Conservation (phyloP, 2,797 vertebrate genomes). For the Pelodytes ibericus region DNA sequence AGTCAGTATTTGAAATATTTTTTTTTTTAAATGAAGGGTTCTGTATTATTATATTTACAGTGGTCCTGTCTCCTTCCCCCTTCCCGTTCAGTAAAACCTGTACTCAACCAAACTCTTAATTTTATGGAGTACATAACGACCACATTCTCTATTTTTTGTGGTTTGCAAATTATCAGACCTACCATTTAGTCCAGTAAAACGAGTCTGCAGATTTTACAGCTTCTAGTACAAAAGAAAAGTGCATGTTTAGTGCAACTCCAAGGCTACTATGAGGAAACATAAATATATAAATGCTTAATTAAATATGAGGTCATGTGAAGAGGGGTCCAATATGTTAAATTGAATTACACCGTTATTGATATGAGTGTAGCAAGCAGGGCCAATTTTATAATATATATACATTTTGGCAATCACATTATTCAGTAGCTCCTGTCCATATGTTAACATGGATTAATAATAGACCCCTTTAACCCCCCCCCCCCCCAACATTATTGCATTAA, state of each 20-base stretch:
- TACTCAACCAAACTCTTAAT: no score
- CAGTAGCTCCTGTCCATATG: neutral
- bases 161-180: neutral
- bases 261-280: neutral
- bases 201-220: neutral
- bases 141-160: neutral
- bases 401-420: neutral
- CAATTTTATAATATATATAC: neutral
- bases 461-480: neutral
- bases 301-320: constrained; percentile 11
- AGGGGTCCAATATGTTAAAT: neutral
- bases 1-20: no score
- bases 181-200: neutral
- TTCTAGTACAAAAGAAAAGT: neutral
- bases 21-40: no score
- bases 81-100: no score
- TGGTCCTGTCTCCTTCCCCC: no score
- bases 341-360: neutral
- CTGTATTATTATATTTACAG: no score
- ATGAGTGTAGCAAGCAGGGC: neutral
- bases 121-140: no score
- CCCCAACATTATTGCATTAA: no score
- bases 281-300: constrained; percentile 9
- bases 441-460: neutral
- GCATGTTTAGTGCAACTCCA: neutral